phyloP scores from a whole-genome alignment of 2,113 vertebrate genomes.

The Dasyornis broadbenti region DNA sequence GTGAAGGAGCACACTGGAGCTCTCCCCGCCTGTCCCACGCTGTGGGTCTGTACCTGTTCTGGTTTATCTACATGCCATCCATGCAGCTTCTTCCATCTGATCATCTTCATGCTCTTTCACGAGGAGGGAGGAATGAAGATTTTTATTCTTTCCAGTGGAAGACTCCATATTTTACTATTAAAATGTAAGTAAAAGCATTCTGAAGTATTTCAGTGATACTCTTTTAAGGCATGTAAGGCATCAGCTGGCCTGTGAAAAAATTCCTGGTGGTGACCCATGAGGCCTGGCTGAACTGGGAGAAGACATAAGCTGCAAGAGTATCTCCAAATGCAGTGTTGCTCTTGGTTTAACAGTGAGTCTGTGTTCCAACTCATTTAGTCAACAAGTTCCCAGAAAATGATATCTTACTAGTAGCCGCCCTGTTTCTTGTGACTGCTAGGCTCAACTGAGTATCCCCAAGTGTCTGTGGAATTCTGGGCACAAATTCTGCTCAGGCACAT shows the following conservation, averaged over 20 bases:
- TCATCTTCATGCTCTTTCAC: background rate
- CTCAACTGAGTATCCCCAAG: background rate
- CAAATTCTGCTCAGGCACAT: background rate
- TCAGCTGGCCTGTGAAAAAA: background rate
- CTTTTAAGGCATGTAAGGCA: background rate
- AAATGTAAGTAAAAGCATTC: background rate
- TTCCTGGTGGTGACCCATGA: accelerated
- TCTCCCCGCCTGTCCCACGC: accelerated
- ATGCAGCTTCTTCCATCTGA: background rate
- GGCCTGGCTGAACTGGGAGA: background rate
- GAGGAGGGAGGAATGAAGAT: background rate
- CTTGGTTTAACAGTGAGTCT: background rate
- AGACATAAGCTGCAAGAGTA: background rate
- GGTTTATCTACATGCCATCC: background rate
- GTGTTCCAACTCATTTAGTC: background rate
- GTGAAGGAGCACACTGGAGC: background rate
- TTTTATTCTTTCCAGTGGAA: background rate
- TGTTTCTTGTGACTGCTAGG: background rate
- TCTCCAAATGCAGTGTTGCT: background rate
- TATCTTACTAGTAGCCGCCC: accelerated
- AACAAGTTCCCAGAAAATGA: background rate
- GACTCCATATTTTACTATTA: background rate
- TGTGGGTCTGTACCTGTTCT: background rate
- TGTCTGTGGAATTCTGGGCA: background rate
- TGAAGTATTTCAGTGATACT: background rate